Evolutionary conservation across 2,113 vertebrate species (phyloP).

Genomic region (Scatophagus argus): DNA sequence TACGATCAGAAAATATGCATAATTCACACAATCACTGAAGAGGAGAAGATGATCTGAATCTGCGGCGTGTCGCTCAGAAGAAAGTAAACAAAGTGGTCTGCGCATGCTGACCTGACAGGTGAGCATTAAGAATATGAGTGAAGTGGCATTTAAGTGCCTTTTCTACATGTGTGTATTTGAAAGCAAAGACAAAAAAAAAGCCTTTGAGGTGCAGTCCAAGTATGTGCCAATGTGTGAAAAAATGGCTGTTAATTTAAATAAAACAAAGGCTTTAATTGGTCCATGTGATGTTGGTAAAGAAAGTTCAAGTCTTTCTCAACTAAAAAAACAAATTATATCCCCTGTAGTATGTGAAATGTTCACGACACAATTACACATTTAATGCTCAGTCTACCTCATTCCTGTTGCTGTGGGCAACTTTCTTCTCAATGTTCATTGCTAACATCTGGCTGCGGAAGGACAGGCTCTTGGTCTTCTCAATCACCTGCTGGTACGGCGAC

Average conservation of each 20-base stretch:
- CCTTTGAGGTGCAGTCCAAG: no score
- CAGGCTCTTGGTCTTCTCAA: slow-evolving; percentile 97
- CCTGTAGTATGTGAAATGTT: background rate
- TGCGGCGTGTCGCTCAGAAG: no score
- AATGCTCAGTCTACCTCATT: slow-evolving; percentile 85
- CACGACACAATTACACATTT: no score
- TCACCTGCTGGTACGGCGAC: slow-evolving; percentile 97
- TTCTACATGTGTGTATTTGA: no score
- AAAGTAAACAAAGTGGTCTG: background rate
- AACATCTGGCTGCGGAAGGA: slow-evolving; percentile 97
- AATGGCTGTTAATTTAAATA: no score
- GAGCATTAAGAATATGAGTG: background rate
- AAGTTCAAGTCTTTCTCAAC: background rate
- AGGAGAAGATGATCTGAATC: no score
- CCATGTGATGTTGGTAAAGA: background rate
- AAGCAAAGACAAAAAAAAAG: no score
- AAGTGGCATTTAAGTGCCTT: background rate
- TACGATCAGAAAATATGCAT: background rate
- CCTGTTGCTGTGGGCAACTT: slow-evolving; percentile 90
- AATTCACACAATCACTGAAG: background rate
- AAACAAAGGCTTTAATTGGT: background rate
- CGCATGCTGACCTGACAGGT: background rate
- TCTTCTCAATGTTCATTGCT: slow-evolving; percentile 98
- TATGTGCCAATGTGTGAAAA: no score
- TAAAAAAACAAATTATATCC: no score